Conservation (phyloP, 1,140 invertebrate species). For the Euwallacea similis region DNA sequence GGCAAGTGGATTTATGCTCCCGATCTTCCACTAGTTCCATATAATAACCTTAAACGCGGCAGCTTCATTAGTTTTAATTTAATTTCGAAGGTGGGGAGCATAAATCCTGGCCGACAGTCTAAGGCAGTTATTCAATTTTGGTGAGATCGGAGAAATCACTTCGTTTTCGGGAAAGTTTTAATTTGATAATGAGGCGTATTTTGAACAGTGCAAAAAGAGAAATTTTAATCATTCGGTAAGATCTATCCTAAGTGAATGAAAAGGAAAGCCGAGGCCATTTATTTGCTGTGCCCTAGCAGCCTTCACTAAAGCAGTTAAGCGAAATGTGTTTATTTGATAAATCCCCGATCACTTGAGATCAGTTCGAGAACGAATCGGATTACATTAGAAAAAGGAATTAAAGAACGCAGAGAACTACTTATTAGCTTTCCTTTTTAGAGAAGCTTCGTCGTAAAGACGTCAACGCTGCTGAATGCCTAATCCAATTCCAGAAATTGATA, state of each 20-base stretch:
- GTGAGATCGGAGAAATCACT: not conserved
- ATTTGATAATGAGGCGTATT: too few relatives aligned
- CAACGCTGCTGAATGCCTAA: not conserved
- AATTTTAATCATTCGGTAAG: not conserved
- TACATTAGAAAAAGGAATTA: conserved; percentile 34
- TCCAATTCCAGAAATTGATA: conserved; percentile 7
- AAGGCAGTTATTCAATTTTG: conserved; percentile 12
- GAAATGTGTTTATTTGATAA: conserved; percentile 37
- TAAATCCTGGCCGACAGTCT: conserved; percentile 10
- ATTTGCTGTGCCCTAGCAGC: conserved; percentile 26
- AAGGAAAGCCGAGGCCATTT: conserved; percentile 23
- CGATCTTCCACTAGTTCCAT: conserved; percentile 21
- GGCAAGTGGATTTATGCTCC: conserved; percentile 21
- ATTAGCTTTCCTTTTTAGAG: conserved; percentile 27
- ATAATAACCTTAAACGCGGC: conserved; percentile 5
- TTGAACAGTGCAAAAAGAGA: not conserved
- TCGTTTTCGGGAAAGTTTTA: not conserved
- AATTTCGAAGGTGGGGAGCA: conserved; percentile 16
- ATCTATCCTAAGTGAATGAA: conserved; percentile 14
- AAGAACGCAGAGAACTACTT: conserved; percentile 30
- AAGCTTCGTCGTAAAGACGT: conserved; percentile 13
- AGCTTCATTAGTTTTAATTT: conserved; percentile 29
- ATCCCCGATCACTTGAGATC: conserved; percentile 32
- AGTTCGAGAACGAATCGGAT: conserved; percentile 30
- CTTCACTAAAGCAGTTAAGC: conserved; percentile 32